Evolutionary conservation across 2,113 vertebrate species (phyloP).

Genomic region (Sylvietta virens): DNA sequence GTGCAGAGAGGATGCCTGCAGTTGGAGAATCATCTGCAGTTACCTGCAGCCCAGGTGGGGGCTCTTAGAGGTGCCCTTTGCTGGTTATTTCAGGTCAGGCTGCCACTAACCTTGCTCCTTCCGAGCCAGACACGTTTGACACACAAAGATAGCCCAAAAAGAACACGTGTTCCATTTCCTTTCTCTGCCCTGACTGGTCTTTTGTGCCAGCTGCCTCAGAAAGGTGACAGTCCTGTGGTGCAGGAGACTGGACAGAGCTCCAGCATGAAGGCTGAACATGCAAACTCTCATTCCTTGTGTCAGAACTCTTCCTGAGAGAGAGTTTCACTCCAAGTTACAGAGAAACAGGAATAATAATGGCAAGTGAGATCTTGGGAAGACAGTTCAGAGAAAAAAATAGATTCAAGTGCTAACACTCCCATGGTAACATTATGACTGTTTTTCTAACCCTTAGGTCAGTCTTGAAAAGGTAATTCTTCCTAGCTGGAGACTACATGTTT

Average conservation of each 20-base stretch:
- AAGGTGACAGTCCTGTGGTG: too few species aligned
- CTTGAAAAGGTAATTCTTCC: neutral
- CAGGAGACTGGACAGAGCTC: neutral
- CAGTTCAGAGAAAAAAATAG: neutral
- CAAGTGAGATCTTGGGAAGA: neutral
- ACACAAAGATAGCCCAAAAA: neutral
- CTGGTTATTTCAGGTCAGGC: neutral
- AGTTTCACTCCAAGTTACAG: neutral
- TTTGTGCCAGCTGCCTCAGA: neutral
- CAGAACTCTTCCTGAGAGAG: neutral
- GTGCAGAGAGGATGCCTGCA: neutral
- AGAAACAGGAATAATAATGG: neutral
- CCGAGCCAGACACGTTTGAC: fast-evolving
- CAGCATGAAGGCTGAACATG: neutral
- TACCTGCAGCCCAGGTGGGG: neutral
- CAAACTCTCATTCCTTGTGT: neutral
- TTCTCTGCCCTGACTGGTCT: neutral
- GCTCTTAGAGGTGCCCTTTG: neutral
- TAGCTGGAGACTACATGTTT: neutral
- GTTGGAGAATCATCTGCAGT: neutral
- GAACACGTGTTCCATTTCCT: neutral
- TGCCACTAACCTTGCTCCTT: neutral
- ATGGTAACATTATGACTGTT: neutral
- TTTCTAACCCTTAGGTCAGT: neutral
- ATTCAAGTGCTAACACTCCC: neutral